Conservation (phyloP, 2,888 invertebrate species). For the Cheilosia soror region DNA sequence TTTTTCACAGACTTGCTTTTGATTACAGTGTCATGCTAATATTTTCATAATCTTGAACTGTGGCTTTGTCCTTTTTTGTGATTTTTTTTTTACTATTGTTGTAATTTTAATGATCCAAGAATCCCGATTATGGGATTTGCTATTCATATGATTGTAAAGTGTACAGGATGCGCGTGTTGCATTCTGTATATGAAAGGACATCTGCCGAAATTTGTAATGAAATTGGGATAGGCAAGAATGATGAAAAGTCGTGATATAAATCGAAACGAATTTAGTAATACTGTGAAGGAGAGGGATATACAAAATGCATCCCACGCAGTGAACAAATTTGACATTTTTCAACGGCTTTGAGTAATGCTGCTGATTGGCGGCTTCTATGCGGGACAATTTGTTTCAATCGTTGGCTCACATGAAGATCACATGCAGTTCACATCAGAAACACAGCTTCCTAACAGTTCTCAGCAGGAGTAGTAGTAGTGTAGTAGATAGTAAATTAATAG, state of each 20-base stretch:
- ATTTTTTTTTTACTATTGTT: background rate
- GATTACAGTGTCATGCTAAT: slow-evolving; percentile 71
- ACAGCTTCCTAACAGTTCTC: no score
- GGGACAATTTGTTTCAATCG: no score
- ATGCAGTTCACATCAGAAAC: no score
- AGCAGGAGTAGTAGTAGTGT: no score
- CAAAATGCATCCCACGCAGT: background rate
- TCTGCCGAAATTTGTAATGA: slow-evolving; percentile 37
- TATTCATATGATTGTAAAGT: slow-evolving; percentile 51
- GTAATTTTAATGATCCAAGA: slow-evolving; percentile 18
- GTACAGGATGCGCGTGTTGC: slow-evolving; percentile 63
- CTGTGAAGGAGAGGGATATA: background rate
- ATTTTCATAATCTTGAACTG: slow-evolving; percentile 73
- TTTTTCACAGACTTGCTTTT: slow-evolving; percentile 56
- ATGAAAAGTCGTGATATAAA: background rate
- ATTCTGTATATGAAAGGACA: slow-evolving; percentile 44
- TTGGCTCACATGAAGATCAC: no score
- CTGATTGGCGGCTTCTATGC: no score
- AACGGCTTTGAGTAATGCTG: no score
- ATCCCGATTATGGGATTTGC: slow-evolving; percentile 64
- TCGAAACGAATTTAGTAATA: no score
- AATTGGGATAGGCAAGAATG: slow-evolving; percentile 15
- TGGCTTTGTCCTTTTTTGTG: slow-evolving; percentile 51
- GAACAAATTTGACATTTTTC: background rate
- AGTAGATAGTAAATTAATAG: no score